Conservation (phyloP, 2,888 invertebrate species). For the Acanthosepion lycidas region DNA sequence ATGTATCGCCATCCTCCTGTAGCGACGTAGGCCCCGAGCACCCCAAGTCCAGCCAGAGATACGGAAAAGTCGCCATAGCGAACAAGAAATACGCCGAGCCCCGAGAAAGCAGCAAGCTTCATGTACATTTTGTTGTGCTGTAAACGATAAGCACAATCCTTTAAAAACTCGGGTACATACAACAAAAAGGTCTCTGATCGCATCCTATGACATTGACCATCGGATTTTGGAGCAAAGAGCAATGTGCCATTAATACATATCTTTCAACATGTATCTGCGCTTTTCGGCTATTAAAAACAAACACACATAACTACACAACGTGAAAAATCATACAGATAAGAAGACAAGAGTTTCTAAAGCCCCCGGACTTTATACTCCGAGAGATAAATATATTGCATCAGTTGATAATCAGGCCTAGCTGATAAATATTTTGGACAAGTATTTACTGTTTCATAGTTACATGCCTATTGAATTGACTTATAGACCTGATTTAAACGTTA, state of each 20-base stretch:
- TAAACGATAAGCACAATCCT: not conserved
- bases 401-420: not conserved
- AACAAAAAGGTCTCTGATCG: slow-evolving; percentile 24
- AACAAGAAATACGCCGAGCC: slow-evolving; percentile 58
- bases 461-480: not conserved
- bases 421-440: not conserved
- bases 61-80: slow-evolving; percentile 57
- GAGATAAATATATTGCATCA: slow-evolving; percentile 11
- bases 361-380: not conserved
- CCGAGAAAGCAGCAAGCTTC: slow-evolving; percentile 57
- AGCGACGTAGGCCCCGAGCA: slow-evolving; percentile 61
- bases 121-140: slow-evolving; percentile 49
- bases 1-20: slow-evolving; percentile 70
- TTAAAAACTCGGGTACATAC: slow-evolving; percentile 16
- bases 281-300: not conserved
- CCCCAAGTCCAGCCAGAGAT: slow-evolving; percentile 54
- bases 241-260: not conserved
- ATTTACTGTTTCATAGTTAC: slow-evolving; percentile 15
- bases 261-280: not conserved
- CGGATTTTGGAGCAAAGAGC: not conserved
- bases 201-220: slow-evolving; percentile 37
- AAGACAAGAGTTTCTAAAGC: not conserved
- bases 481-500: not conserved
- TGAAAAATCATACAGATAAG: not conserved
- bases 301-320: not conserved